Base-by-base conservation (phyloP, 2,888 invertebrate species). In the Drosophila colorata region DNA sequence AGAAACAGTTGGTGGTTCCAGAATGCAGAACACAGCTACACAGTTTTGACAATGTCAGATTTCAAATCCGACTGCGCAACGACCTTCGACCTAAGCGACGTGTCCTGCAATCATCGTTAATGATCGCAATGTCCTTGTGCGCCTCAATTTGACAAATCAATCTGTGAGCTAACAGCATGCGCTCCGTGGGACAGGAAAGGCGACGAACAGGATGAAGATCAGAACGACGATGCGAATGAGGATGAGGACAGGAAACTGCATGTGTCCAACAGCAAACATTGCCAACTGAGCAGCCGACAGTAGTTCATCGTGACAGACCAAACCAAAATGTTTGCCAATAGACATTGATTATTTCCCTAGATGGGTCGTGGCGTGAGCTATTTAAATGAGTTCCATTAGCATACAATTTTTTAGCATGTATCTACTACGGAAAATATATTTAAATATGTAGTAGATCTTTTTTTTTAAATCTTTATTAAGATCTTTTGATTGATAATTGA, bases 291-390 rank as follows among this genome's bases (percentile, higher is more conserved):
- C 56, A 40, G 60, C 56, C 63, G 66, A 74, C 80, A 80, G 86
- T 76, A 85, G 85, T 78, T 76, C 63, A 64, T 46, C 43, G 40
- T 64, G 64, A 69, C 68, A 74, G 67, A 51, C 74, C 67, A 84
- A 90, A 89, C 90, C 90, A 69, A 90, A 80, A 77, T 90, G 82
- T 90, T 90, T 90, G 86, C 73, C 78, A 90, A 89, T 89, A 88
- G 40, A 67, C 64, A 68, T 76, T 74, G 70, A 66, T 66, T 52
- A 64, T 78, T 66, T 74, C 16, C 23, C 61, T 70, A 20, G 60
- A 67, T 40, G 31, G 44, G 38, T 67, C 69, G 52, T 74, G 83
- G 76, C 44, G 61, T 58, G 70, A 43, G 40, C 55, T 48, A 31
- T 33, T 51, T 3, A 52, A 52, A 43, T 37, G 14, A 6, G 44